Percentiles rank a stretch among this genome's conserved stretches.
phyloP scores from a whole-genome alignment of 2,797 vertebrate species.

The Girardinus metallicus region DNA sequence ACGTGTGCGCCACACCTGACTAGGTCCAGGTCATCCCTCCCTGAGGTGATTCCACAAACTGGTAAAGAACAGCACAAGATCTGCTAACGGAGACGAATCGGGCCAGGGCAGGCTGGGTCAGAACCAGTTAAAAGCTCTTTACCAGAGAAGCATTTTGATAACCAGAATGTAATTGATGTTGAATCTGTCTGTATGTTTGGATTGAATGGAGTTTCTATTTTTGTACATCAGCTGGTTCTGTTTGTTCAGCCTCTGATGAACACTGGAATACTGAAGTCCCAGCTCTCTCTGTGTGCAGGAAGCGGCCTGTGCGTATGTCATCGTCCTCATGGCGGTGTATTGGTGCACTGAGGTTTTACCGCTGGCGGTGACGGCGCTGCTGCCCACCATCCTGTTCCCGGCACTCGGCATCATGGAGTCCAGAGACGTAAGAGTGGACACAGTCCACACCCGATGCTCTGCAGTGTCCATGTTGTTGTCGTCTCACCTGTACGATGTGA shows the following conservation, averaged over 20 bases:
- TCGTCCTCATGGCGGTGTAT: constrained; percentile 91
- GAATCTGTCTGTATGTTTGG: neutral
- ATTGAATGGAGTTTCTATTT: neutral
- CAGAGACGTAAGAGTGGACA: constrained; percentile 79
- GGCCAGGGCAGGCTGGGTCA: too few species aligned
- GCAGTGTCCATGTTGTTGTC: neutral
- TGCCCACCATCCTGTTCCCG: constrained; percentile 90
- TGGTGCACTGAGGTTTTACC: constrained; percentile 96
- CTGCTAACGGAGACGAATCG: too few species aligned
- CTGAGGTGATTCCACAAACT: too few species aligned
- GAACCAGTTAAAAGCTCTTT: too few species aligned
- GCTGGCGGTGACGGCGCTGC: constrained; percentile 88
- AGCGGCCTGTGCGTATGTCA: constrained; percentile 88
- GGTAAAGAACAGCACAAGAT: too few species aligned
- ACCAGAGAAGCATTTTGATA: neutral
- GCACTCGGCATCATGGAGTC: constrained; percentile 89
- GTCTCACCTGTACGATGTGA: neutral
- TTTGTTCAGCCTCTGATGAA: neutral
- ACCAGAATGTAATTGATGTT: neutral
- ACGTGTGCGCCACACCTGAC: neutral
- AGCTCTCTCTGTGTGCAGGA: constrained; percentile 76
- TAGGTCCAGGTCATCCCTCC: too few species aligned
- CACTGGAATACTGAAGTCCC: neutral
- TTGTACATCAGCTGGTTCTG: neutral
- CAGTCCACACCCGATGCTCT: neutral